Evolutionary conservation across 2,797 vertebrate genomes (phyloP).

Genomic region (Dermochelys coriacea): DNA sequence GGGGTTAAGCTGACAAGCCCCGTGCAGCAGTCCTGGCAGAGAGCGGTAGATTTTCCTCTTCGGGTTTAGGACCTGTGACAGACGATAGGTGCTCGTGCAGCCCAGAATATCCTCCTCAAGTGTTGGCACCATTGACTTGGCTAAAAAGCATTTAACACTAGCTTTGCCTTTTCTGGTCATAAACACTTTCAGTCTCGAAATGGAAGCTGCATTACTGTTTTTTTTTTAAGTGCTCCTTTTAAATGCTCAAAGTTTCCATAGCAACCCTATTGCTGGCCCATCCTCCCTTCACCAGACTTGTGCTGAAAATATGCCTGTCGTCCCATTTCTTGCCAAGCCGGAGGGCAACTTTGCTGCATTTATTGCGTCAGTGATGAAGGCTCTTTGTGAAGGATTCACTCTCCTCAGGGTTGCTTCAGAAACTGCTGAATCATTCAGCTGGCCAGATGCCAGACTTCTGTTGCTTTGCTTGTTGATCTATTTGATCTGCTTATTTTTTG

Average conservation of each 20-base stretch:
- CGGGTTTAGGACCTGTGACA: neutral
- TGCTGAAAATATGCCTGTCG: neutral
- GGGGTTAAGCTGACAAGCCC: constrained; percentile 26
- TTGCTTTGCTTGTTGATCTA: neutral
- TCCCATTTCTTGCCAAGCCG: neutral
- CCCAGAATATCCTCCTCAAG: constrained; percentile 26
- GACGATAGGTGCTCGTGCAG: constrained; percentile 7
- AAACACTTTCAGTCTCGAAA: constrained; percentile 62
- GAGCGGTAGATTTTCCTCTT: neutral
- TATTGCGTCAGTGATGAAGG: neutral
- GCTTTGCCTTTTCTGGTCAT: constrained; percentile 79
- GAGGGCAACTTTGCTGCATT: neutral
- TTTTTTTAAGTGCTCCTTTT: constrained; percentile 51
- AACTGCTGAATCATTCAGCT: neutral
- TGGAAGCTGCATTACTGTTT: constrained; percentile 47
- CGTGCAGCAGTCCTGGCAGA: neutral
- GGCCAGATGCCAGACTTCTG: neutral
- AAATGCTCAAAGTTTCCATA: constrained; percentile 69
- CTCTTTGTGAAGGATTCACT: rapidly evolving
- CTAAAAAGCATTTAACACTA: constrained; percentile 52
- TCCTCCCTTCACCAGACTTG: neutral
- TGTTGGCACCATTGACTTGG: constrained; percentile 50
- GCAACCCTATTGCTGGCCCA: constrained; percentile 41
- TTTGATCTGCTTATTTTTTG: neutral
- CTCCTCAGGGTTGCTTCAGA: neutral